Evolutionary conservation across 1,140 invertebrate species (phyloP), one percentile per base, ranked within the genome.

Genomic region (Drosophila orena): DNA sequence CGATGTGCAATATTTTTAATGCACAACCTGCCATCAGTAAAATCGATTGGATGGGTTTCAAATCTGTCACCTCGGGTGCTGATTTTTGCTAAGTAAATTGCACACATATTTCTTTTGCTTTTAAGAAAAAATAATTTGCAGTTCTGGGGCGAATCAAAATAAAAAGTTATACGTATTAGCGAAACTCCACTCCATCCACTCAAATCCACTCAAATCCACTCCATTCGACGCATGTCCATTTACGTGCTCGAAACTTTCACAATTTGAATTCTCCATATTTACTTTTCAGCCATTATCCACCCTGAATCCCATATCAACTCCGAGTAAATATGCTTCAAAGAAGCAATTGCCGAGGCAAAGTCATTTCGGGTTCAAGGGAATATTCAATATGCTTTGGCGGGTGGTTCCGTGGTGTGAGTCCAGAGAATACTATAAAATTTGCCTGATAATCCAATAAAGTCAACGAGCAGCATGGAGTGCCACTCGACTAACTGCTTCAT

Each of bases 401-500:
- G 44, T 11, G 42, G 3, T 20, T 20, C 11, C 3, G 10, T 44
- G 22, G 30, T 46, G 15, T 24, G 15, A 17, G 56, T 20, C 52
- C 27, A 40, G 46, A 70, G 73, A 81, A 73, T 72, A 61, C 70
- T 79, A 89, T 79, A 58, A 83, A 88, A 86, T 86, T 83, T 86
- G 62, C 75, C 66, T 89, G 79, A 73, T 86, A 86, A 88, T 83
- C 84, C 75, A 88, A 86, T 86, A 86, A 86, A 83, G 75, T 77
- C 70, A 80, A 84, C 52, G 81, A 65, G 56, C 42, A 38, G 55
- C 47, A 72, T 58, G 66, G 79, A 81, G 79, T 43, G 69, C 49
- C 69, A 76, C 83, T 83, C 52, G 55, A 61, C 79, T 88, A 86
- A 86, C 81, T 81, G 77, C 83, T 86, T 88, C 76, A 86, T 86